A percentile compares a stretch with the other conserved stretches of the same genome.
phyloP scores from a whole-genome alignment of 2,113 vertebrate species.

The Rafetus swinhoei region DNA sequence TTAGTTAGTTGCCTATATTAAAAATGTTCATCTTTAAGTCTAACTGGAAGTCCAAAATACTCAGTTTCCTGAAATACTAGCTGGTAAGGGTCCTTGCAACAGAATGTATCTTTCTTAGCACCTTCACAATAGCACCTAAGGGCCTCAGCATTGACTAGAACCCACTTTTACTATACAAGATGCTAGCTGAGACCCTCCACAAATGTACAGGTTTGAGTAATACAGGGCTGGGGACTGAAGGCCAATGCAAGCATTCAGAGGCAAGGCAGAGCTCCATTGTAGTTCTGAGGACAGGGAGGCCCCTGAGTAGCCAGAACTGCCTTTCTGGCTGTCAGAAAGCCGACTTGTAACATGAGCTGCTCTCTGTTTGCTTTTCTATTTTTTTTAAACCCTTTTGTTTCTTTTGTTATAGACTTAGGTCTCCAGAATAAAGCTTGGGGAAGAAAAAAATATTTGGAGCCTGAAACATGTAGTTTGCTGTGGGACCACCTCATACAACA shows the following conservation, averaged over 20 bases:
- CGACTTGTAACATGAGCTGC: constrained; percentile 70
- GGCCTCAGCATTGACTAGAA: background rate
- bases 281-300: constrained; percentile 61
- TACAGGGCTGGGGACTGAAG: constrained; percentile 1
- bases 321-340: constrained; percentile 68
- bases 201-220: constrained; percentile 45
- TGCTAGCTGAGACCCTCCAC: constrained; percentile 25
- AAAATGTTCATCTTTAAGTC: constrained; percentile 42
- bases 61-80: background rate
- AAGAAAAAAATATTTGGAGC: constrained; percentile 37
- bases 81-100: constrained; percentile 41
- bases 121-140: background rate
- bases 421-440: constrained; percentile 64
- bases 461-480: constrained; percentile 49
- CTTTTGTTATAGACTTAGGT: constrained; percentile 73
- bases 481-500: background rate
- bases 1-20: constrained; percentile 6
- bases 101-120: background rate
- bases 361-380: constrained; percentile 71
- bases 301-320: constrained; percentile 66
- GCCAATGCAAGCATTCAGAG: constrained; percentile 55
- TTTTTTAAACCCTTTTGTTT: constrained; percentile 74
- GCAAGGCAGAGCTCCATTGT: constrained; percentile 37
- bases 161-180: constrained; percentile 41
- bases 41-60: constrained; percentile 36